phyloP scores from a whole-genome alignment of 1,140 invertebrate genomes.

The Drosophila lacteicornis region DNA sequence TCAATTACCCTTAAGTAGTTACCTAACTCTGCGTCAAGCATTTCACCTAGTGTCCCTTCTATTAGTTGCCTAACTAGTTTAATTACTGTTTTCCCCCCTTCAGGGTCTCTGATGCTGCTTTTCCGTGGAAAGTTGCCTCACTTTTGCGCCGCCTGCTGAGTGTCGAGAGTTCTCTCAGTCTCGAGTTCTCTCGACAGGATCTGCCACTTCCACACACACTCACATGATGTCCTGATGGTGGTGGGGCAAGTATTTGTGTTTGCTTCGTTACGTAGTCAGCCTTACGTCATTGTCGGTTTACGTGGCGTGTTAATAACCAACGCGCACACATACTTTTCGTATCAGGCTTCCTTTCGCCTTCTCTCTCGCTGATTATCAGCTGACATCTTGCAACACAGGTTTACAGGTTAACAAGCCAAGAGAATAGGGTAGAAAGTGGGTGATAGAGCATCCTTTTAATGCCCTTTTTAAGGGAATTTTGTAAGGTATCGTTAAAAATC shows the following conservation, averaged over 20 bases:
- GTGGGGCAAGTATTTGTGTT: constrained; percentile 8
- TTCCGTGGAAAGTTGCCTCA: constrained; percentile 25
- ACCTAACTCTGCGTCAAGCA: constrained; percentile 10
- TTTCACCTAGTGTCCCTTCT: constrained; percentile 18
- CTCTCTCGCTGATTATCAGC: constrained; percentile 19
- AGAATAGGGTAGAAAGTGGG: background rate
- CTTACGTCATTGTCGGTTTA: constrained; percentile 54
- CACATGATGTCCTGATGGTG: background rate
- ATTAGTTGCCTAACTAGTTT: constrained; percentile 45
- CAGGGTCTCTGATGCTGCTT: background rate
- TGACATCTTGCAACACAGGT: constrained; percentile 42
- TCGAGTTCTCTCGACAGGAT: constrained; percentile 12
- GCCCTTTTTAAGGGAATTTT: too few relatives aligned
- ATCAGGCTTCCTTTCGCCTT: constrained; percentile 4
- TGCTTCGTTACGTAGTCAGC: constrained; percentile 49
- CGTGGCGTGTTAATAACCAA: constrained; percentile 59
- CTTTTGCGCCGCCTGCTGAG: constrained; percentile 37
- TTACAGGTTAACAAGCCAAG: constrained; percentile 12
- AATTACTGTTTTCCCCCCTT: constrained; percentile 26
- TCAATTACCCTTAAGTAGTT: constrained; percentile 34
- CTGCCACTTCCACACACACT: constrained; percentile 32
- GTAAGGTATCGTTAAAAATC: background rate
- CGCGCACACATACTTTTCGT: constrained; percentile 20
- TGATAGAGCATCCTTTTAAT: background rate
- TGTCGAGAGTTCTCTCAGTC: constrained; percentile 29